These are phyloP conservation scores for Luidia sarsii DNA, from an alignment of 53 echinoderm and acorn worm species.

Conservation along the genomic window DNA sequence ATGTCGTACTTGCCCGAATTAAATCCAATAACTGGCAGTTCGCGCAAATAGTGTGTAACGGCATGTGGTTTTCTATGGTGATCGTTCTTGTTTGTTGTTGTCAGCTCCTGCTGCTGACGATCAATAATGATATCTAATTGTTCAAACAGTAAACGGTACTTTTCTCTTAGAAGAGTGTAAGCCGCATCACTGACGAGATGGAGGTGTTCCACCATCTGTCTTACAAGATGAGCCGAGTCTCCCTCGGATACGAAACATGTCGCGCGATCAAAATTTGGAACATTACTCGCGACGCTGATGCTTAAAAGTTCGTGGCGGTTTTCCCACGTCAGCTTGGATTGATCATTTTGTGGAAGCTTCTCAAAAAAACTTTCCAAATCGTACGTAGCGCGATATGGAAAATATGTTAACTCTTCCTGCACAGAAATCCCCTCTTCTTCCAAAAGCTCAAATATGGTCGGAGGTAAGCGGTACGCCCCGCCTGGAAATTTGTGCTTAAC, in stretches of 20 bases:
- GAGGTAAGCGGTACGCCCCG: conserved; percentile 19
- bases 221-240: conserved; percentile 16
- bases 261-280: conserved; percentile 14
- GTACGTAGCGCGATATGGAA: conserved; percentile 49
- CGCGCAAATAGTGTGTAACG: not conserved
- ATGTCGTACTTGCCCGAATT: conserved; percentile 40
- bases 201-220: conserved; percentile 18
- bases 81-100: not conserved
- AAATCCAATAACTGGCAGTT: too few relatives aligned
- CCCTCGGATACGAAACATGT: conserved; percentile 55
- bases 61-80: not conserved
- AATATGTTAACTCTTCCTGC: conserved; percentile 4
- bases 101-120: not conserved
- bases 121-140: not conserved
- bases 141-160: not conserved
- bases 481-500: conserved; percentile 41
- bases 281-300: conserved; percentile 59
- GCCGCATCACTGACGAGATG: conserved; percentile 14
- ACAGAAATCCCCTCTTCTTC: conserved; percentile 37
- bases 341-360: not conserved
- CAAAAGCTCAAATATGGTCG: conserved; percentile 43
- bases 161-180: not conserved
- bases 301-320: too few relatives aligned
- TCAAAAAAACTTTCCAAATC: conserved; percentile 60
- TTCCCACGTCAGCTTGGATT: conserved; percentile 31